Evolutionary conservation across 2,113 vertebrate genomes (phyloP), one percentile per base, ranked within the genome.

Genomic region (Nycticorax nycticorax): DNA sequence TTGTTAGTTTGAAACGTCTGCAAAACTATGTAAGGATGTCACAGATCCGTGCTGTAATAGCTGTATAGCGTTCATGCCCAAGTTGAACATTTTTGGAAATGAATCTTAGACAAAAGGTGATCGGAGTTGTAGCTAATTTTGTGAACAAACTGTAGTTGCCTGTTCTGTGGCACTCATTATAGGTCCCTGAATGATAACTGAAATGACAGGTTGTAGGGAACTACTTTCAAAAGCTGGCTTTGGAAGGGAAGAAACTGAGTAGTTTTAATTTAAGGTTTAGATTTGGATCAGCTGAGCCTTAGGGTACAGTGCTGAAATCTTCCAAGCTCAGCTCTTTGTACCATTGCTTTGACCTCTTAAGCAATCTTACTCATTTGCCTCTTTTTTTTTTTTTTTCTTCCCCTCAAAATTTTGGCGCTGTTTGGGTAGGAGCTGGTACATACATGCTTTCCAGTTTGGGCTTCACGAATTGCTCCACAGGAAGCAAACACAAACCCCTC

Each of bases 391-490:
- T 53, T 35, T 23, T n/a, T 47, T 23, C n/a, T 14, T 23, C 62
- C 12, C 5, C 8, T 23, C 45, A 69, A 37, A 63, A 45, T 59
- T 47, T 24, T 32, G 12, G 3, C 32, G 41, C 37, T 2, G 1
- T 83, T 32, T 55, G n/a, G 21, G 9, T 12, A 55, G 50, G 30
- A n/a, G 1, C 19, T 35, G 56, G 60, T 63, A 48, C 71, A 39
- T 14, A 27, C 4, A 0, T 2, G 5, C 2, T 52, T 77, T 64
- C 14, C 48, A 14, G 13, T 12, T 15, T 9, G 57, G 22, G 32
- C 27, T 64, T 26, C 56, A 2, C 1, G 33, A 23, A 6, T 3
- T 9, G 50, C 45, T 52, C 15, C 23, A 2, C 39, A 1, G 1
- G 60, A 45, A 47, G n/a, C 74, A 17, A 32, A 28, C 50, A 26